phyloP scores from a whole-genome alignment of 1,140 invertebrate genomes.

The Drosophila kepulauana region DNA sequence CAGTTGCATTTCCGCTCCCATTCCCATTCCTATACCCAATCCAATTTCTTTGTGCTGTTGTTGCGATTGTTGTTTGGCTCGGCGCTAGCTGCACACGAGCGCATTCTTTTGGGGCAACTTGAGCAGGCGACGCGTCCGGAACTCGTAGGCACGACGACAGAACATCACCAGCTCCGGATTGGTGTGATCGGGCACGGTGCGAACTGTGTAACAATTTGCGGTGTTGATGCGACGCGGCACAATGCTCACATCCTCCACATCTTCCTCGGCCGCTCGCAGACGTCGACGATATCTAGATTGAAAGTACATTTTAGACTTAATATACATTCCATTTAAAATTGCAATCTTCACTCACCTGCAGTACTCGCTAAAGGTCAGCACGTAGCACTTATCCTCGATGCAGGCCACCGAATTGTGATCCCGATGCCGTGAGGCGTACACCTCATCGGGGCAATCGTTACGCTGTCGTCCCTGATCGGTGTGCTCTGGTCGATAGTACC shows the following conservation, averaged over 20 bases:
- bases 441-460: conserved; percentile 94
- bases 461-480: conserved; percentile 93
- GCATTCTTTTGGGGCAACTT: conserved; percentile 87
- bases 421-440: conserved; percentile 97
- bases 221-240: conserved; percentile 71
- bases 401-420: conserved; percentile 98
- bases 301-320: neutral
- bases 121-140: conserved; percentile 92
- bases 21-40: neutral
- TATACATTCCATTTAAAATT: too few relatives aligned
- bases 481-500: conserved; percentile 99
- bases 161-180: conserved; percentile 95
- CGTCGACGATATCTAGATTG: conserved; percentile 86
- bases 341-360: conserved; percentile 90
- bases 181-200: conserved; percentile 89
- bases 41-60: conserved; percentile 2
- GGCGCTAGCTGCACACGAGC: conserved; percentile 52
- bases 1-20: neutral
- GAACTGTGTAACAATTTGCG: conserved; percentile 72
- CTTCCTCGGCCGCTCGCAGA: conserved; percentile 86
- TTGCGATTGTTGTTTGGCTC: conserved; percentile 8
- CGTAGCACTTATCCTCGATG: conserved; percentile 99
- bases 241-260: conserved; percentile 84
- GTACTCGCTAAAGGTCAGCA: conserved; percentile 98
- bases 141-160: conserved; percentile 97